Base-by-base conservation (phyloP, 2,113 vertebrate genomes). In the Nematolebias whitei region DNA sequence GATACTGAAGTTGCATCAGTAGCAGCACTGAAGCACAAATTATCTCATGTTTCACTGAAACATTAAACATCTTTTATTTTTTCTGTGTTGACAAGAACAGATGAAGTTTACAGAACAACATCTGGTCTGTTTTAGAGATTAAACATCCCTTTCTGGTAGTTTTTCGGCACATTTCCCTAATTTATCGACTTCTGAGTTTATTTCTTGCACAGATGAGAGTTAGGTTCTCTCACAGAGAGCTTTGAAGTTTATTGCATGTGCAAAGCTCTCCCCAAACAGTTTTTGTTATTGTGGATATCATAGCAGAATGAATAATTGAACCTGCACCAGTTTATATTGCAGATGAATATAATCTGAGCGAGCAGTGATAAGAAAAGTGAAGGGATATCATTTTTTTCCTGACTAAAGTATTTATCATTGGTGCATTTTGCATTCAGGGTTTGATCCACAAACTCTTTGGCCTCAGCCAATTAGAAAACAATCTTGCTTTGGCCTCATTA, bases 401-500 rank as follows among this genome's bases (percentile, higher is more conserved):
- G 26, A 23, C 52, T 45, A 64, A 58, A 64, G 47, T 22, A 19
- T 47, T 14, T 64, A 68, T 29, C 54, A 4, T 35, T 16, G 24
- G 38, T 40, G 45, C 52, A 18, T 59, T 78, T 47, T 68, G 9
- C 43, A 50, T 40, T 41, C 19, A 29, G 5, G 16, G 12, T 12
- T 64, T 64, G 26, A 40, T 69, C 4, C 49, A 2, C 29, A 13
- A 48, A 43, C 26, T 55, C 52, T 56, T 38, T 52, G 23, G 38
- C 44, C 51, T 60, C 18, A 16, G 23, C n/a, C 29, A 73, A 53
- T 78, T 56, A 63, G 65, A 73, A 52, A 16, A 60, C n/a, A 44
- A 55, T 47, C 38, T 54, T 22, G 15, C 32, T 43, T 47, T 16
- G 9, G 55, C 52, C 74, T 78, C 67, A 68, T 79, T 74, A 72